These are phyloP conservation scores for Drosophila histrio DNA, from an alignment of 2,888 invertebrate genomes.

Conservation along the genomic window DNA sequence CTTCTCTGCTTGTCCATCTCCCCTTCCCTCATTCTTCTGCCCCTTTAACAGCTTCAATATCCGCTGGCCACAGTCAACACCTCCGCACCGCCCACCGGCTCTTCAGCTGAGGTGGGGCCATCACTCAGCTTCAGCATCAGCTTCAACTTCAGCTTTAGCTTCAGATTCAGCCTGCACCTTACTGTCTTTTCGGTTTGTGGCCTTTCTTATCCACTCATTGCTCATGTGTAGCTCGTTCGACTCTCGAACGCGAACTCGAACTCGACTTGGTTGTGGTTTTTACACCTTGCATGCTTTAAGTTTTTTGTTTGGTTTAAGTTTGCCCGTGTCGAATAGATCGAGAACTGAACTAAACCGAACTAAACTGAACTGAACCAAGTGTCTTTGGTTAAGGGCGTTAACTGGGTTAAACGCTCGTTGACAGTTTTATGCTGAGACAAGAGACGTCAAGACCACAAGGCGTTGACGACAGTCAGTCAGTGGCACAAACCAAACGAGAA, in stretches of 20 bases:
- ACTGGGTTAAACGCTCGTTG: conserved; percentile 76
- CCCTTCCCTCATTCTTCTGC: not conserved
- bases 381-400: conserved; percentile 69
- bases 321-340: conserved; percentile 53
- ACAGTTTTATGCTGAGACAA: conserved; percentile 68
- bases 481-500: conserved; percentile 72
- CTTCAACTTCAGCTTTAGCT: conserved; percentile 23
- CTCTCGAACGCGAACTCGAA: conserved; percentile 11
- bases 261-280: conserved; percentile 40
- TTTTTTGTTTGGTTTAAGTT: conserved; percentile 33
- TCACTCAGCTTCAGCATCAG: conserved; percentile 54
- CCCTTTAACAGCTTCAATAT: conserved; percentile 48
- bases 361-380: conserved; percentile 1
- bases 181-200: conserved; percentile 51
- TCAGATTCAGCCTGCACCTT: conserved; percentile 45
- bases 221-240: conserved; percentile 30
- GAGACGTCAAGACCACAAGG: conserved; percentile 42
- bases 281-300: conserved; percentile 52
- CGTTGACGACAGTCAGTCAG: conserved; percentile 69
- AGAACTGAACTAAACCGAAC: conserved; percentile 12
- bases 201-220: conserved; percentile 50
- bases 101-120: conserved; percentile 56
- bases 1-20: not conserved
- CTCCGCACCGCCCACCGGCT: conserved; percentile 59
- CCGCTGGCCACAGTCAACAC: conserved; percentile 68